These are phyloP conservation scores for Tragelaphus oryx DNA, from an alignment of 2,797 vertebrate genomes.

Conservation along the genomic window DNA sequence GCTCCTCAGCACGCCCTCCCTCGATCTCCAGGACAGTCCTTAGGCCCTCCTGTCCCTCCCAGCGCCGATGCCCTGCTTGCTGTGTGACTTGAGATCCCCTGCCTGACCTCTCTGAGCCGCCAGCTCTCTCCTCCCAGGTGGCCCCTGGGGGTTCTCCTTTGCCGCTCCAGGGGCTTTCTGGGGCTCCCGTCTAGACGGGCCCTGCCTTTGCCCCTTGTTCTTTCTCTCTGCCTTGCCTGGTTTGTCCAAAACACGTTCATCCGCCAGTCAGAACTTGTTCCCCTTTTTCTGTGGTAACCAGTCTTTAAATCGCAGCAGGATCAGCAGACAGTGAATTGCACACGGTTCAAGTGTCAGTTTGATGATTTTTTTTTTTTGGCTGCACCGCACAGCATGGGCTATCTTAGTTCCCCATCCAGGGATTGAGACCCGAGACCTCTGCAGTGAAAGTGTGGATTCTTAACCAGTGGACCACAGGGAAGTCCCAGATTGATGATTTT, in stretches of 20 bases:
- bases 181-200: background rate
- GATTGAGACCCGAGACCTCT: background rate
- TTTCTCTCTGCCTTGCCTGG: background rate
- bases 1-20: background rate
- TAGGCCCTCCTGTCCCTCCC: background rate
- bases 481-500: background rate
- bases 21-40: background rate
- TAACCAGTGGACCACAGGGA: background rate
- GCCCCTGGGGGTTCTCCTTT: background rate
- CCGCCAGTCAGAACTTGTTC: constrained; percentile 20
- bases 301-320: background rate
- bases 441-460: background rate
- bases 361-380: background rate
- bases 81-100: background rate
- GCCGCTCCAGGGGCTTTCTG: background rate
- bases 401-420: background rate
- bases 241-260: background rate
- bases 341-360: background rate
- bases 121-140: background rate
- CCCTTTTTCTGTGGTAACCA: background rate
- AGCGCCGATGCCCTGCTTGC: background rate
- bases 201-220: background rate
- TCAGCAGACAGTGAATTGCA: background rate
- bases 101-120: background rate
- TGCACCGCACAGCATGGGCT: background rate